Base-by-base conservation (phyloP, 53 echinoderm and acorn worm genomes). In the Glandiceps talaboti region DNA sequence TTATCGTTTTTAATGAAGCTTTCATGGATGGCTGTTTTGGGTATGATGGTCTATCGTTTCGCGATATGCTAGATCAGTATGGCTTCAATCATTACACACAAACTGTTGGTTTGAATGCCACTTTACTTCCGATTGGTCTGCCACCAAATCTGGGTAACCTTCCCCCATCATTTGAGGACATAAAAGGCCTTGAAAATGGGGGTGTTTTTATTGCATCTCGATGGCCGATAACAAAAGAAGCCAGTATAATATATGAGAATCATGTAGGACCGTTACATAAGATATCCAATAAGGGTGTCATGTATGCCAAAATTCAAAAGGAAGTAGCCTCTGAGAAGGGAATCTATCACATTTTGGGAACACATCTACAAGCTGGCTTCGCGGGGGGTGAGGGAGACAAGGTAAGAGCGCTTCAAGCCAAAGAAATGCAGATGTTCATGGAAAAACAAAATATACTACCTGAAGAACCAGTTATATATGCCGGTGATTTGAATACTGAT, bases 21-120 rank as follows among this genome's bases (percentile, higher is more conserved):
- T 94, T 94, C 78, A 94, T 92, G 92, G 95, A 92, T 6, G 95
- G 95, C 27, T 94, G 92, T 77, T 90, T 94, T 75, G 79, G 89
- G 0, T 79, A 80, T 20, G 92, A 26, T 83, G 64, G 64, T 45
- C 6, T 45, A 12, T 45, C 64, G 20, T 45, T 85, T 73, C 78
- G 95, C 28, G 88, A 92, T 33, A 92, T 94, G 74, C 79, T 94
- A 1, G 31, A 73, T 1, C 86, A 89, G 27, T 83, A 90, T 75
- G 95, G 95, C 0, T 94, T 92, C 81, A 73, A 76, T 28, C 77
- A 94, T 75, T 88, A 81, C 81, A 94, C 95, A 0, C 76, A 80
- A 29, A 94, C 90, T 10, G 64, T 45, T 20, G 64, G 64, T 1
- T 6, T 12, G 20, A 20, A 45, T 45, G 64, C 20, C 64, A 12